phyloP scores from a whole-genome alignment of 2,888 invertebrate species.

The Andrena haemorrhoa region DNA sequence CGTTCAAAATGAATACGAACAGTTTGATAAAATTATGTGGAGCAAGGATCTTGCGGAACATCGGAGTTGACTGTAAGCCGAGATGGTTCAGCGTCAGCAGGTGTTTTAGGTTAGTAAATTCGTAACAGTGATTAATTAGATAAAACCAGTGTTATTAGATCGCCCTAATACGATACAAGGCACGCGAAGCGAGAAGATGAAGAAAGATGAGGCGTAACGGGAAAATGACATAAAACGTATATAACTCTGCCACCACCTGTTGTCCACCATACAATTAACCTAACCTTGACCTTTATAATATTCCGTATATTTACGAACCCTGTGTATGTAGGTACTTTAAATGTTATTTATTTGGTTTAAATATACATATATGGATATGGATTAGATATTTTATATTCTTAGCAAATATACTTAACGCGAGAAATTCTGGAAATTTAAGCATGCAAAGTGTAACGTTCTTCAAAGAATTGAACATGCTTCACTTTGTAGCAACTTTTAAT shows the following conservation, averaged over 20 bases:
- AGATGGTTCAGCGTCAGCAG: slow-evolving; percentile 76
- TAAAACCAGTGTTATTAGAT: background rate
- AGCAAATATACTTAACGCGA: too few species aligned
- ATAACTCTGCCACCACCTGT: background rate
- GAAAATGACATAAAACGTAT: background rate
- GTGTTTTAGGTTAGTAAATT: slow-evolving; percentile 79
- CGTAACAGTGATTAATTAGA: background rate
- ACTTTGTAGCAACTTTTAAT: too few species aligned
- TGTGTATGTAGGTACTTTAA: background rate
- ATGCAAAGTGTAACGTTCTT: too few species aligned
- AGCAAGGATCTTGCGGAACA: slow-evolving; percentile 68
- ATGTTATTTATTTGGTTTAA: background rate
- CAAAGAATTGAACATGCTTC: too few species aligned
- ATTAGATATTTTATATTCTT: too few species aligned
- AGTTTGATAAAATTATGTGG: slow-evolving; percentile 78
- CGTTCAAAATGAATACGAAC: slow-evolving; percentile 76
- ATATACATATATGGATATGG: background rate
- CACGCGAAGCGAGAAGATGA: too few species aligned
- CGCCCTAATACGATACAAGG: background rate
- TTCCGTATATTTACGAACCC: too few species aligned
- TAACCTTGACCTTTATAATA: slow-evolving; percentile 5
- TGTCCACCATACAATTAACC: background rate
- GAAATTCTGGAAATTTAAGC: too few species aligned
- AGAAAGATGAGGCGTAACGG: background rate
- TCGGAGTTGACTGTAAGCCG: slow-evolving; percentile 60